Conservation (phyloP, 1,140 invertebrate species). For the Aphis craccivora region DNA sequence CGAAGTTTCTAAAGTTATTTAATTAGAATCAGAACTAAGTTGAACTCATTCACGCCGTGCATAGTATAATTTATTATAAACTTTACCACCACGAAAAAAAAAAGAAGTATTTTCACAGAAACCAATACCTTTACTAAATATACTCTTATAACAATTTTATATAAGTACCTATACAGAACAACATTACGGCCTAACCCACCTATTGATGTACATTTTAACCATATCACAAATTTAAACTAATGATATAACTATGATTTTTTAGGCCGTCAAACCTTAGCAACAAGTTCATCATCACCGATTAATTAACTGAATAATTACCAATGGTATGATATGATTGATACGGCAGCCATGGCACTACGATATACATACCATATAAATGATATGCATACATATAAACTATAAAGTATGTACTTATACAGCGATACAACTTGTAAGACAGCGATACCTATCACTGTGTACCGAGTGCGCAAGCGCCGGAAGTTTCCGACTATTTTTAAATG, state of each 20-base stretch:
- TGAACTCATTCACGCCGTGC: background rate
- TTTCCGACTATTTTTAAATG: background rate
- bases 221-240: background rate
- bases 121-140: background rate
- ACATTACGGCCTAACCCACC: background rate
- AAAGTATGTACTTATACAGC: background rate
- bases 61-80: background rate
- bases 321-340: background rate
- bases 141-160: background rate
- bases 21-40: background rate
- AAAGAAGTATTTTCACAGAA: background rate
- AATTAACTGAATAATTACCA: background rate
- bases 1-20: background rate
- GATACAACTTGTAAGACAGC: background rate
- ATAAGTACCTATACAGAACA: background rate
- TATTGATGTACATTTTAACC: background rate
- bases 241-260: background rate
- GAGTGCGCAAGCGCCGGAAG: background rate
- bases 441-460: background rate
- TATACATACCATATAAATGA: background rate
- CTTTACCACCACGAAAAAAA: background rate
- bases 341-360: background rate
- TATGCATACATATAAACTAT: background rate
- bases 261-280: background rate
- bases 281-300: background rate